phyloP scores from a whole-genome alignment of 2,113 vertebrate species.

The Onychorhynchus coronatus region DNA sequence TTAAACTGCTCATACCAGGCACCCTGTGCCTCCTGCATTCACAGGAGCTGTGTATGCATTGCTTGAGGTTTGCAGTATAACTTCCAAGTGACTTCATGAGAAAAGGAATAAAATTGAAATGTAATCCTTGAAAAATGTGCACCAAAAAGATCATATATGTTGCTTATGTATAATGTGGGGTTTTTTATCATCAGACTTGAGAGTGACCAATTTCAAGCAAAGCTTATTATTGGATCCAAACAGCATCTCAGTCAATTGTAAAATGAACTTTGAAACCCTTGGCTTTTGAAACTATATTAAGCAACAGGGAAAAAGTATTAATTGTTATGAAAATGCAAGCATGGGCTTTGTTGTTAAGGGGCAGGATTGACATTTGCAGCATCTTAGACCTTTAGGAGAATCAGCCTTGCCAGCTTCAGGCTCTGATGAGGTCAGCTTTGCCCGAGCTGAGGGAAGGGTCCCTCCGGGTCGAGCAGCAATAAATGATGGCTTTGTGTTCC shows the following conservation, averaged over 20 bases:
- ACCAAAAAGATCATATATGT: not conserved
- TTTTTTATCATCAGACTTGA: not conserved
- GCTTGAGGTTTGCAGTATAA: not conserved
- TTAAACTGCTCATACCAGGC: not conserved
- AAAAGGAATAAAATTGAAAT: not conserved
- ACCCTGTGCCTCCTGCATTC: not conserved
- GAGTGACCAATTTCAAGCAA: not conserved
- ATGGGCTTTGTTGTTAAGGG: not conserved
- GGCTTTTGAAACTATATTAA: slow-evolving; percentile 9
- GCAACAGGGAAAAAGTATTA: not conserved
- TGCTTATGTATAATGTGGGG: not conserved
- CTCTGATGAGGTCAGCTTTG: not conserved
- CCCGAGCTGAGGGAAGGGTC: not conserved
- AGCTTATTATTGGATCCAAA: not conserved
- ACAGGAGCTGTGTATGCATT: fast-evolving
- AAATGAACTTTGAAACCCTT: slow-evolving; percentile 20
- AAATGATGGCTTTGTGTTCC: not conserved
- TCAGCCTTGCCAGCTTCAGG: not conserved
- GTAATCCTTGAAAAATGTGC: not conserved
- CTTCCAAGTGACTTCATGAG: not conserved
- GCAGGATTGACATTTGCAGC: not conserved
- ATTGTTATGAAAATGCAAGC: not conserved
- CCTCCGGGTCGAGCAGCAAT: not conserved
- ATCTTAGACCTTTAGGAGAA: not conserved
- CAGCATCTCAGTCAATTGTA: not conserved